Evolutionary conservation across 2,888 invertebrate species (phyloP).

Genomic region (Drosophila meridiana): DNA sequence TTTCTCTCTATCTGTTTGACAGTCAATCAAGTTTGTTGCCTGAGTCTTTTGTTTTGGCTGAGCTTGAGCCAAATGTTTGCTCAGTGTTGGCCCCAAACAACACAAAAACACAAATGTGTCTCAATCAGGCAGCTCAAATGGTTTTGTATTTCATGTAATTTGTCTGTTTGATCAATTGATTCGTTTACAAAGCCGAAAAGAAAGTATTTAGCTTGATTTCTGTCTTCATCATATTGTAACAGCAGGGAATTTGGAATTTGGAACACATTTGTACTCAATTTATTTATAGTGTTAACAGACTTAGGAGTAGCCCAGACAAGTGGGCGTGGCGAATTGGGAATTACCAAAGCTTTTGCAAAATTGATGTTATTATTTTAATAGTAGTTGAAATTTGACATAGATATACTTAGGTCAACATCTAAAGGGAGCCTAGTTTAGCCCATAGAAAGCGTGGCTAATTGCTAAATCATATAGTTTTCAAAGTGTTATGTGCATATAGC

Average conservation of each 20-base stretch:
- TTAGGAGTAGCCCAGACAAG: background rate
- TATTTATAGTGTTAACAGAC: background rate
- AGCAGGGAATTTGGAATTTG: background rate
- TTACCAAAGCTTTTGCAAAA: background rate
- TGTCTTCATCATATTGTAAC: background rate
- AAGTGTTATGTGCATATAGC: background rate
- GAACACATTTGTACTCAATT: background rate
- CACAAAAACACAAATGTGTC: conserved; percentile 1
- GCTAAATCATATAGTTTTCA: background rate
- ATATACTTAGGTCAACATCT: background rate
- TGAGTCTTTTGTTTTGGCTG: conserved; percentile 65
- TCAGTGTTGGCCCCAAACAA: background rate
- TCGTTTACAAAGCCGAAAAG: background rate
- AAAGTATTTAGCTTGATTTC: background rate
- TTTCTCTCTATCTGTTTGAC: conserved; percentile 5
- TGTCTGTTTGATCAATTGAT: conserved; percentile 3
- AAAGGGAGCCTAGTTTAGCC: background rate
- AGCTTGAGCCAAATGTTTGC: conserved; percentile 1
- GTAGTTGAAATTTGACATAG: background rate
- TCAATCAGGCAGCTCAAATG: background rate
- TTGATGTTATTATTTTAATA: background rate
- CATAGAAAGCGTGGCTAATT: background rate
- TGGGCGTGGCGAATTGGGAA: background rate
- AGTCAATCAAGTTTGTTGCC: conserved; percentile 72
- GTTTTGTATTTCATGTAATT: background rate